Conservation (phyloP, 1,140 invertebrate species). For the Drosophila sucinea region DNA sequence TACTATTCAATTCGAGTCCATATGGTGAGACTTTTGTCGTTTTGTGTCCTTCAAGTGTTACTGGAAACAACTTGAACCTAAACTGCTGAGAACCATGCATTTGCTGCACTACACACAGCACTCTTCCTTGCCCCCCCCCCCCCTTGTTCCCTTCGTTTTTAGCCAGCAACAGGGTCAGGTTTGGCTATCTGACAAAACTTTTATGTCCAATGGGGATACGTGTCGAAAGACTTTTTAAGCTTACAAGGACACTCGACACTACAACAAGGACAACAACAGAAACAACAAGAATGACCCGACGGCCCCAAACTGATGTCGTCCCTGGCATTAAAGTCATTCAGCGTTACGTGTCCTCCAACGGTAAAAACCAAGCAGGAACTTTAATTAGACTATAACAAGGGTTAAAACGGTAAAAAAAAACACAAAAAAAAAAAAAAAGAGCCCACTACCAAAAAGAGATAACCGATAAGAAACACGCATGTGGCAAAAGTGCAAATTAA, state of each 20-base stretch:
- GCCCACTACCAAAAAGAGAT: constrained; percentile 29
- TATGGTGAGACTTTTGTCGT: constrained; percentile 36
- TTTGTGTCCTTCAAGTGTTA: constrained; percentile 66
- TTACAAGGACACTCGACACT: constrained; percentile 68
- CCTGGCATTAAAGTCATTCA: constrained; percentile 48
- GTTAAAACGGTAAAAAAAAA: constrained; percentile 32
- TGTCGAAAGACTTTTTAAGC: constrained; percentile 70
- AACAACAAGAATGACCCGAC: constrained; percentile 4
- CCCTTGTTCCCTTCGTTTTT: constrained; percentile 22
- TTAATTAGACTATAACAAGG: constrained; percentile 65
- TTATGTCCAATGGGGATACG: constrained; percentile 57
- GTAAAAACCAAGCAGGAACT: constrained; percentile 37
- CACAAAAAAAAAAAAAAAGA: background rate
- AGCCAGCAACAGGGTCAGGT: constrained; percentile 37
- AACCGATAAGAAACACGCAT: constrained; percentile 63
- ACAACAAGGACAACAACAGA: constrained; percentile 26
- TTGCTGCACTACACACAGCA: constrained; percentile 41
- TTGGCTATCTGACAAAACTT: constrained; percentile 67
- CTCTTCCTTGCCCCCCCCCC: background rate
- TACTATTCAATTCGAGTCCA: constrained; percentile 46
- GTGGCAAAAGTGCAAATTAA: constrained; percentile 30
- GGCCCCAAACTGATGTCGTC: constrained; percentile 6
- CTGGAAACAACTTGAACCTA: constrained; percentile 71
- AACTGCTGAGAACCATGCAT: constrained; percentile 68
- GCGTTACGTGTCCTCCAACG: constrained; percentile 57